phyloP scores from a whole-genome alignment of 2,797 vertebrate species.

The Tolypeutes matacus region DNA sequence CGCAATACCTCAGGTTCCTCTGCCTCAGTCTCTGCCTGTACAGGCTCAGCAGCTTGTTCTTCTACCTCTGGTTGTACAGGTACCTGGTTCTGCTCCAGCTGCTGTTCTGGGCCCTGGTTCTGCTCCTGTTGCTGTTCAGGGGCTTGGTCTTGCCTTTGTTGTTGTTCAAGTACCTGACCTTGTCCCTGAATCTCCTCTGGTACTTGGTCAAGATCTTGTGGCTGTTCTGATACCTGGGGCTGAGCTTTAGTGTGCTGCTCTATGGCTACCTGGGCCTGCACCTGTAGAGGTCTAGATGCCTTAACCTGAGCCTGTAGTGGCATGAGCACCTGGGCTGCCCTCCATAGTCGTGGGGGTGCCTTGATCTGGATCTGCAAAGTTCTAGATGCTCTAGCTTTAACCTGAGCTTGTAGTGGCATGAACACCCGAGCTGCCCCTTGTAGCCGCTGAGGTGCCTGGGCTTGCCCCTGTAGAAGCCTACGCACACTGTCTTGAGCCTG shows the following conservation, averaged over 20 bases:
- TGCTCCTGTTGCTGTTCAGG: constrained; percentile 67
- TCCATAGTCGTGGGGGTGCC: constrained; percentile 42
- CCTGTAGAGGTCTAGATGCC: constrained; percentile 2
- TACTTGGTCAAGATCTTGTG: constrained; percentile 77
- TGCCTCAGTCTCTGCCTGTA: constrained; percentile 55
- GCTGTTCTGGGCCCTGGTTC: constrained; percentile 66
- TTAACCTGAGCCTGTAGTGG: constrained; percentile 70
- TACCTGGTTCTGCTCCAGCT: constrained; percentile 46
- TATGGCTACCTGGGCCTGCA: neutral
- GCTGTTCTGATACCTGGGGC: constrained; percentile 2
- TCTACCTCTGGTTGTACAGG: constrained; percentile 69
- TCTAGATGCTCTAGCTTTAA: constrained; percentile 52
- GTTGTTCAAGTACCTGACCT: constrained; percentile 63
- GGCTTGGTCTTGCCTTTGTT: constrained; percentile 53
- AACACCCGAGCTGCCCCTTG: constrained; percentile 68
- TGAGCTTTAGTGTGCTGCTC: constrained; percentile 28
- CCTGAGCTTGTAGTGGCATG: constrained; percentile 71
- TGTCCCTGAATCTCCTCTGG: constrained; percentile 78
- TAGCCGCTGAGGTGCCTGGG: constrained; percentile 14
- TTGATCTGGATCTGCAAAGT: constrained; percentile 47
- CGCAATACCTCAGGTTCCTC: constrained; percentile 61
- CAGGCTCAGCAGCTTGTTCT: constrained; percentile 60
- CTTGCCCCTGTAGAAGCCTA: constrained; percentile 47
- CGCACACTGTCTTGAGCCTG: constrained; percentile 31
- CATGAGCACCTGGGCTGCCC: constrained; percentile 39